Evolutionary conservation across 2,113 vertebrate species (phyloP).

Genomic region (Amphiprion percula): DNA sequence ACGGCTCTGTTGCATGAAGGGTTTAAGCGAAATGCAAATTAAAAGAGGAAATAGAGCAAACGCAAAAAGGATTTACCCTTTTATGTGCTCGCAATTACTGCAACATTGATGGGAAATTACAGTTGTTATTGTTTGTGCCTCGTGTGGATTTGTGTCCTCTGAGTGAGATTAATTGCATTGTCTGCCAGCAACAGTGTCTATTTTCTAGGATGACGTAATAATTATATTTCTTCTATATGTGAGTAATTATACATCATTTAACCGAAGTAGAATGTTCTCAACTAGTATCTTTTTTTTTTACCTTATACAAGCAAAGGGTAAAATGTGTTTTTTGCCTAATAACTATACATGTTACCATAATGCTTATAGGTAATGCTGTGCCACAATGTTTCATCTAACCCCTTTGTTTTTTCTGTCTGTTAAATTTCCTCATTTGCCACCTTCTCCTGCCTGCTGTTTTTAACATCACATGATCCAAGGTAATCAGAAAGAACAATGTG

Average conservation of each 20-base stretch:
- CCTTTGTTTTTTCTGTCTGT: conserved; percentile 55
- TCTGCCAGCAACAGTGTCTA: conserved; percentile 30
- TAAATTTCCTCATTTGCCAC: conserved; percentile 64
- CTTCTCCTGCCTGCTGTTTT: conserved; percentile 57
- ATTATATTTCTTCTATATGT: conserved; percentile 34
- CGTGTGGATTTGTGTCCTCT: conserved; percentile 51
- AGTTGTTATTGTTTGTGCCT: conserved; percentile 59
- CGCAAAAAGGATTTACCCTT: conserved; percentile 74
- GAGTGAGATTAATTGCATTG: conserved; percentile 66
- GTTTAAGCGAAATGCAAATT: conserved; percentile 78
- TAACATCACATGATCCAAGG: conserved; percentile 53
- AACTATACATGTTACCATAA: conserved; percentile 3
- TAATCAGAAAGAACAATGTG: conserved; percentile 75
- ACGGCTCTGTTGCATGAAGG: conserved; percentile 62
- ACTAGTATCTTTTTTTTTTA: conserved; percentile 1
- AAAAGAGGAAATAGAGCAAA: conserved; percentile 81
- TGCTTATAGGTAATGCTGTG: conserved; percentile 39
- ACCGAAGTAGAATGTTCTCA: not conserved
- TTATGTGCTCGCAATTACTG: conserved; percentile 68
- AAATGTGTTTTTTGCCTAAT: conserved; percentile 4
- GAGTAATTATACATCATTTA: conserved; percentile 26
- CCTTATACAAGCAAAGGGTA: not conserved
- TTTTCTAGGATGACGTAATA: conserved; percentile 41
- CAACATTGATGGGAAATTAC: conserved; percentile 62
- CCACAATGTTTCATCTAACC: conserved; percentile 8